phyloP scores from a whole-genome alignment of 2,888 invertebrate species.

The Baronia brevicornis region DNA sequence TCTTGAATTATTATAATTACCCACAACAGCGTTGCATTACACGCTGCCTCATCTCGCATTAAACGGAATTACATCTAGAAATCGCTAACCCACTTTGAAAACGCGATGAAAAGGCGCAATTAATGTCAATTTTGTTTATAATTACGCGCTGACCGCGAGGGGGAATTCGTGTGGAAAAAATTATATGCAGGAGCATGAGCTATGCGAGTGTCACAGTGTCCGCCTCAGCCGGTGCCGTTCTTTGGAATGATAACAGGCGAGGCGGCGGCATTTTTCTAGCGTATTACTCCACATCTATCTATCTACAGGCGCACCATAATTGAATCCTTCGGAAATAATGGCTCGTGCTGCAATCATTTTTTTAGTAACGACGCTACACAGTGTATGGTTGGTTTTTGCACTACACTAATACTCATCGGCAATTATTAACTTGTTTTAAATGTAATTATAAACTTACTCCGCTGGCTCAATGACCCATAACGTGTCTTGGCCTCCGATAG shows the following conservation, averaged over 20 bases:
- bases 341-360: constrained; percentile 10
- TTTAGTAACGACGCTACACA: too few relatives aligned
- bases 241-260: constrained; percentile 25
- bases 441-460: too few relatives aligned
- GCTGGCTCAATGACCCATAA: too few relatives aligned
- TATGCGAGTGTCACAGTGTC: constrained; percentile 27
- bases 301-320: constrained; percentile 5
- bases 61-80: constrained; percentile 59
- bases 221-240: constrained; percentile 22
- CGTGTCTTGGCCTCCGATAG: too few relatives aligned
- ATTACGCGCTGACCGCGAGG: constrained; percentile 39
- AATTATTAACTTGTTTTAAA: too few relatives aligned
- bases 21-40: constrained; percentile 40
- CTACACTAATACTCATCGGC: too few relatives aligned
- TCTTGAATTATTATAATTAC: constrained; percentile 15
- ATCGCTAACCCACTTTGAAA: constrained; percentile 60
- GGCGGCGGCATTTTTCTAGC: constrained; percentile 8
- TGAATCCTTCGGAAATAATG: constrained; percentile 8
- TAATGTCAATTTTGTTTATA: constrained; percentile 70
- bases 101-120: constrained; percentile 49
- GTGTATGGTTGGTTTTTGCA: too few relatives aligned
- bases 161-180: constrained; percentile 38
- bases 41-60: constrained; percentile 36
- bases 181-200: constrained; percentile 29
- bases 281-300: constrained; percentile 6